A percentile compares a stretch with the other conserved stretches of the same genome.
These are phyloP conservation scores for Drosophila ironensis DNA, from an alignment of 1,140 invertebrate species.

Conservation along the genomic window DNA sequence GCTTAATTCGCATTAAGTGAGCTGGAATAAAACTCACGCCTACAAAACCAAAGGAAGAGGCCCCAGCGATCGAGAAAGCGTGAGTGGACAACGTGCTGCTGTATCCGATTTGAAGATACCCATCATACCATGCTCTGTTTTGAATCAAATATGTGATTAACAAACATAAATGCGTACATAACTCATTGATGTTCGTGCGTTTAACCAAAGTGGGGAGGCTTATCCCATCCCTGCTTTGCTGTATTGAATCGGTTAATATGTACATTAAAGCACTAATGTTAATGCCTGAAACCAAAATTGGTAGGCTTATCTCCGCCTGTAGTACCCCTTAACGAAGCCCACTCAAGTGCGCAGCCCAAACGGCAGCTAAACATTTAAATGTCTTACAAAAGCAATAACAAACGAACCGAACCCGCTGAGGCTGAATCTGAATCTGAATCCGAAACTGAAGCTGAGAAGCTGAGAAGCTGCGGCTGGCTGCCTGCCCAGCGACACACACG, in stretches of 20 bases:
- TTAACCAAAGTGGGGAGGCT: too few species aligned
- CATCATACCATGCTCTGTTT: not conserved
- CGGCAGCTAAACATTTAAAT: constrained; percentile 80
- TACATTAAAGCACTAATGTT: too few species aligned
- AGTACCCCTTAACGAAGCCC: not conserved
- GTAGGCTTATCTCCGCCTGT: too few species aligned
- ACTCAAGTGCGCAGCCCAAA: constrained; percentile 52
- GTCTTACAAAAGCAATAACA: constrained; percentile 78
- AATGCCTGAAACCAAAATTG: not conserved
- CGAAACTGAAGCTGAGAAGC: constrained; percentile 35
- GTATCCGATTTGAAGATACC: not conserved
- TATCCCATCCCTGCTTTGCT: too few species aligned
- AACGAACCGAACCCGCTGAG: constrained; percentile 36
- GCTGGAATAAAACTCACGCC: constrained; percentile 76
- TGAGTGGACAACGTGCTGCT: constrained; percentile 10
- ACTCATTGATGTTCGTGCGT: too few species aligned
- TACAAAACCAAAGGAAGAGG: constrained; percentile 41
- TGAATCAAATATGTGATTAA: too few species aligned
- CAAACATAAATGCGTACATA: too few species aligned
- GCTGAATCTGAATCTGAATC: constrained; percentile 18
- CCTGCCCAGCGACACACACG: too few species aligned
- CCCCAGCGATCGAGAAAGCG: constrained; percentile 22
- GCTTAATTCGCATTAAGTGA: constrained; percentile 79
- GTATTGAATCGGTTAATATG: too few species aligned
- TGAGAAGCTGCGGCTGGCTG: constrained; percentile 39